These are phyloP conservation scores for Ceyx margarethae DNA, from an alignment of 2,113 vertebrate species.

Conservation along the genomic window DNA sequence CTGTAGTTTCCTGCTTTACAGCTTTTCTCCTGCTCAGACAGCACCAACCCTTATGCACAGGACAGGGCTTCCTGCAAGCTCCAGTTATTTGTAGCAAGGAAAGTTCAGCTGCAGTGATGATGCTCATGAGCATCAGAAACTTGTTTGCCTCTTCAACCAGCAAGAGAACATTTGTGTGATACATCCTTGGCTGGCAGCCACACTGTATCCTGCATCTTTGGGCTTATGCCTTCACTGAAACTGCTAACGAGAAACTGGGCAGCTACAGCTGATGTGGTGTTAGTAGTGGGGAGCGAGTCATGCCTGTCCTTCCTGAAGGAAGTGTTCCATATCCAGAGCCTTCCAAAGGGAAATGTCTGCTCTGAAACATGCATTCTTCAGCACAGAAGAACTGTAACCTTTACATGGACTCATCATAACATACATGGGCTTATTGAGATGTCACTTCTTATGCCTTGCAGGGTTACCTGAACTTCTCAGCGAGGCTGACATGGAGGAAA, in stretches of 20 bases:
- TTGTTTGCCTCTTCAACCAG: background rate
- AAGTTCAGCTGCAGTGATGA: accelerated
- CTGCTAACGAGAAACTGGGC: accelerated
- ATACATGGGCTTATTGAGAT: background rate
- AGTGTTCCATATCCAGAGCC: background rate
- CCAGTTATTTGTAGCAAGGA: background rate
- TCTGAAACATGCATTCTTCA: accelerated
- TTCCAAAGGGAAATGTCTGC: background rate
- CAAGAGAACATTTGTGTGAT: background rate
- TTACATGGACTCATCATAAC: background rate
- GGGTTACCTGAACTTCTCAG: background rate
- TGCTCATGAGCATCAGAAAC: background rate
- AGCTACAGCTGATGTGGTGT: background rate
- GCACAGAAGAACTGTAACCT: background rate
- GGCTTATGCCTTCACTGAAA: background rate
- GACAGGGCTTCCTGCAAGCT: background rate
- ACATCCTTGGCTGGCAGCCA: background rate
- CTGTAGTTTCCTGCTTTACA: background rate
- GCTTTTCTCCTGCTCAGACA: background rate
- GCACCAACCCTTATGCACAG: background rate
- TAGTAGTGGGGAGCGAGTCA: accelerated
- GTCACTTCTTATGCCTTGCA: background rate
- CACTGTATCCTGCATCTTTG: accelerated
- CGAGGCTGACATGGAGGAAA: background rate
- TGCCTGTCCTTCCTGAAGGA: background rate